These are phyloP conservation scores for Arenicola marina DNA, from an alignment of 2,888 invertebrate genomes.

Conservation along the genomic window DNA sequence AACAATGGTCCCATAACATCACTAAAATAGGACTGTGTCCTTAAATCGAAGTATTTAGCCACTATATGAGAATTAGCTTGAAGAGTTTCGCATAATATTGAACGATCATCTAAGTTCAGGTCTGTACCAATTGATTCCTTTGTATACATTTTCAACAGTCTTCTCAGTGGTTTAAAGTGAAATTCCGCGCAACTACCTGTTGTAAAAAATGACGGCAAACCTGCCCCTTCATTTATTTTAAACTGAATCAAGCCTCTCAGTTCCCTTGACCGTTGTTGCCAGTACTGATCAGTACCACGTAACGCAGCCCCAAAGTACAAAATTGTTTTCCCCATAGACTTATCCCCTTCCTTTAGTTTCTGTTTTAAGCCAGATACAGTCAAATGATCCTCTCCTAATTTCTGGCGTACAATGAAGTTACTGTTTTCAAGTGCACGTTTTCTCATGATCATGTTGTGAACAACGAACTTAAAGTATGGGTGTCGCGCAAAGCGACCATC, in stretches of 20 bases:
- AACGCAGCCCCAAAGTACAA: constrained; percentile 23
- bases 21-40: constrained; percentile 25
- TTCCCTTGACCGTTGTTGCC: constrained; percentile 26
- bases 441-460: constrained; percentile 20
- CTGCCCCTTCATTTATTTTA: constrained; percentile 31
- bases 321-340: constrained; percentile 23
- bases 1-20: constrained; percentile 22
- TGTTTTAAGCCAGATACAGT: constrained; percentile 27
- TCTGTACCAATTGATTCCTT: constrained; percentile 5
- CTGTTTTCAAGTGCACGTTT: constrained; percentile 20
- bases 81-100: not conserved
- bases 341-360: constrained; percentile 27
- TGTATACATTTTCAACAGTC: constrained; percentile 13
- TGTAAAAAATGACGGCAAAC: constrained; percentile 26
- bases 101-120: not conserved
- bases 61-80: constrained; percentile 20
- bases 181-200: constrained; percentile 30
- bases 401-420: constrained; percentile 17
- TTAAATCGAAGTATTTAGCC: constrained; percentile 29
- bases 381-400: constrained; percentile 29
- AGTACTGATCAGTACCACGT: constrained; percentile 20
- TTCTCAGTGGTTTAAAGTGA: constrained; percentile 18
- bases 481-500: constrained; percentile 29
- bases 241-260: constrained; percentile 28
- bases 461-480: constrained; percentile 28